phyloP scores from a whole-genome alignment of 2,797 vertebrate species.

The Gymnothorax reevesii region DNA sequence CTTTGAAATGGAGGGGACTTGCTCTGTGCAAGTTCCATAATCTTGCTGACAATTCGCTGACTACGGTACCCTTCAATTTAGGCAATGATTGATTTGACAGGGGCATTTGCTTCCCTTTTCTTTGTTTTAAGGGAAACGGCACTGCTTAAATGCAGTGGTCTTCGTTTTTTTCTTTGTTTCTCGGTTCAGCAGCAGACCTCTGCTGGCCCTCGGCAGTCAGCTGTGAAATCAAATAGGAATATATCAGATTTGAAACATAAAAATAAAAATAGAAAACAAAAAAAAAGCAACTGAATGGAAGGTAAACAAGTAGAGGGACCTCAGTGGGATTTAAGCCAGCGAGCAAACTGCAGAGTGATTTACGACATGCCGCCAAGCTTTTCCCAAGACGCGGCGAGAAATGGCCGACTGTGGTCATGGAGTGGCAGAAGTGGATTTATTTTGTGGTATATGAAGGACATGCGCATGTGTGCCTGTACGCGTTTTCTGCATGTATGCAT shows the following conservation, averaged over 20 bases:
- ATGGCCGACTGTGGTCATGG: not conserved
- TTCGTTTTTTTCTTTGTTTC: not conserved
- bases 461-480: not conserved
- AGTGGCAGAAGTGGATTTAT: not conserved
- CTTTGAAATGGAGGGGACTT: not conserved
- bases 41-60: not conserved
- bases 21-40: not conserved
- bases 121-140: not conserved
- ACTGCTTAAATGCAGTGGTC: not conserved
- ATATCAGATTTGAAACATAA: not conserved
- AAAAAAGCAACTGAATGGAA: not conserved
- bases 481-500: not conserved
- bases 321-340: not conserved
- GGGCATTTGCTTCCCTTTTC: not conserved
- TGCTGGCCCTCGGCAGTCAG: conserved; percentile 2
- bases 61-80: not conserved
- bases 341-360: conserved; percentile 9
- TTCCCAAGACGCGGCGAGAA: not conserved
- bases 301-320: not conserved
- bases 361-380: not conserved
- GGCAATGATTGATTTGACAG: not conserved
- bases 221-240: conserved; percentile 14
- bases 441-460: not conserved
- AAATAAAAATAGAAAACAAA: not conserved
- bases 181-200: not conserved